A percentile compares a stretch with the other conserved stretches of the same genome.
These are phyloP conservation scores for Drosophila orosa DNA, from an alignment of 1,140 invertebrate genomes.

Conservation along the genomic window DNA sequence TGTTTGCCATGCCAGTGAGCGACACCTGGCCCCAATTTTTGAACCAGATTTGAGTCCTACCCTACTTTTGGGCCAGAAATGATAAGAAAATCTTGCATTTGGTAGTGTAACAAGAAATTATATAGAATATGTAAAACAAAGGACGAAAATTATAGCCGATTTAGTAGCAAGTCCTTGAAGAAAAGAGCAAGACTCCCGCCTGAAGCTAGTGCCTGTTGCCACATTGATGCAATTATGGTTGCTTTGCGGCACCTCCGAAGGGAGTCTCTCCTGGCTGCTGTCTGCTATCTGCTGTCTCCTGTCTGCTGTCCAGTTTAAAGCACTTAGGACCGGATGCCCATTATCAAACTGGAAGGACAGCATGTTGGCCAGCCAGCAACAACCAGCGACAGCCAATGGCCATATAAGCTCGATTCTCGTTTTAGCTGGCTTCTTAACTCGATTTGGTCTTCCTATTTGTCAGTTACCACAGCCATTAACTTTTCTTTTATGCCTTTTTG, in stretches of 20 bases:
- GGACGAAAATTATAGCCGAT: neutral
- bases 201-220: neutral
- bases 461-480: conserved; percentile 13
- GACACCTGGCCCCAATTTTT: conserved; percentile 8
- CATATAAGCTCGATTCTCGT: neutral
- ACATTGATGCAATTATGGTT: conserved; percentile 33
- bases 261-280: neutral
- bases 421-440: conserved; percentile 7
- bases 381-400: neutral
- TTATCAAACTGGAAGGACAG: conserved; percentile 4
- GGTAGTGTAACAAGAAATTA: neutral
- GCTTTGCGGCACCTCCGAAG: conserved; percentile 24
- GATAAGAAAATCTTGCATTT: too few relatives aligned
- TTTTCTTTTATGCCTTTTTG: neutral
- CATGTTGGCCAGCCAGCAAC: conserved; percentile 9
- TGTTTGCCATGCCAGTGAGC: conserved; percentile 14
- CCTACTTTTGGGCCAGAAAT: neutral
- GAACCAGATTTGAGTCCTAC: neutral
- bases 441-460: conserved; percentile 10
- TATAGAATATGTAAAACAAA: neutral
- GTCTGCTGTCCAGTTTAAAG: conserved; percentile 8
- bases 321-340: conserved; percentile 21
- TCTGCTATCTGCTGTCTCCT: neutral
- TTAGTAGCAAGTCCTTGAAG: neutral
- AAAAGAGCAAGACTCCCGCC: neutral